These are phyloP conservation scores for Labroides dimidiatus DNA, from an alignment of 2,797 vertebrate species.

Conservation along the genomic window DNA sequence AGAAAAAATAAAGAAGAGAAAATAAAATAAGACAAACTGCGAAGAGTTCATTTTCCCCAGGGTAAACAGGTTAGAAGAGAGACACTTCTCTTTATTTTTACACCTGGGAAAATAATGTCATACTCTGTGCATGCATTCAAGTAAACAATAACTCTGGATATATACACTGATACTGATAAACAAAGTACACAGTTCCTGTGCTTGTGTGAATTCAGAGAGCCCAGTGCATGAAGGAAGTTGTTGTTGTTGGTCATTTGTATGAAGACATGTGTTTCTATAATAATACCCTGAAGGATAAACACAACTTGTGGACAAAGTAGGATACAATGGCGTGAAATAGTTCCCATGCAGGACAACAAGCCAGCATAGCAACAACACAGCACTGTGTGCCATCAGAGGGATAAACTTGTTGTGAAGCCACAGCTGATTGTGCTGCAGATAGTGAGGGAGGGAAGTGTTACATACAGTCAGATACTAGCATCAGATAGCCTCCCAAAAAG, in stretches of 20 bases:
- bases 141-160: slow-evolving; percentile 37
- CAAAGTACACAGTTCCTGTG: slow-evolving; percentile 64
- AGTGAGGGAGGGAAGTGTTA: slow-evolving; percentile 50
- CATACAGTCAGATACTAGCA: slow-evolving; percentile 54
- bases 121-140: slow-evolving; percentile 1
- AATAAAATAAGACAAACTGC: too few species aligned
- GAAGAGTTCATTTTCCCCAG: too few species aligned
- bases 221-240: slow-evolving; percentile 57
- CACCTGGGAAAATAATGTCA: background rate
- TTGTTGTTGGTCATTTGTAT: slow-evolving; percentile 43
- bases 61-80: too few species aligned
- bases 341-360: slow-evolving; percentile 72
- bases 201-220: slow-evolving; percentile 34
- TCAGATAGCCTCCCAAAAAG: slow-evolving; percentile 68
- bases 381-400: slow-evolving; percentile 63
- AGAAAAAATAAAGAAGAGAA: too few species aligned
- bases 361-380: slow-evolving; percentile 76
- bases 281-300: slow-evolving; percentile 64
- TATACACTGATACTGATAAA: slow-evolving; percentile 56
- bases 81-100: background rate
- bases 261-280: slow-evolving; percentile 62
- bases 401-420: slow-evolving; percentile 76
- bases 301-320: slow-evolving; percentile 61
- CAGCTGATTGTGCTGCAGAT: slow-evolving; percentile 71
- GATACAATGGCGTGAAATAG: slow-evolving; percentile 81